Conservation (phyloP, 2,888 invertebrate genomes). For the Lepidonotus clava region DNA sequence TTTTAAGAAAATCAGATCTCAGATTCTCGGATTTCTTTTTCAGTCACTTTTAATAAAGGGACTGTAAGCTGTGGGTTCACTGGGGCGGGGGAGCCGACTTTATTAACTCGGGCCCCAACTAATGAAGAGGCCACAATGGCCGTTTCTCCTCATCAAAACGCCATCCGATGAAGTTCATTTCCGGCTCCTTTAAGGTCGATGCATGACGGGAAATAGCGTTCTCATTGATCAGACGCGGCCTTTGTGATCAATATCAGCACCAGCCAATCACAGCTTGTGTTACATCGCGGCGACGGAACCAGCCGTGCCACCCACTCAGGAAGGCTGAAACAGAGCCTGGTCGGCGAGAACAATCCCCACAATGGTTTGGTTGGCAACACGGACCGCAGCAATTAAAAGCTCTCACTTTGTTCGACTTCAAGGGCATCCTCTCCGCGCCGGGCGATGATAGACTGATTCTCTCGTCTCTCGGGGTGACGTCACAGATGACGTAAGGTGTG, state of each 20-base stretch:
- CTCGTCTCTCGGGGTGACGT: neutral
- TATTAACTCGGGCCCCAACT: no score
- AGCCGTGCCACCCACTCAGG: neutral
- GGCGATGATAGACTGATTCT: conserved; percentile 28
- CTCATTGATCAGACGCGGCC: conserved; percentile 11
- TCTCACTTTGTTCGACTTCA: neutral
- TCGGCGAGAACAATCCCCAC: neutral
- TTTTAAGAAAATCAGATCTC: neutral
- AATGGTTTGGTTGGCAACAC: neutral
- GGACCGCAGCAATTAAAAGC: neutral
- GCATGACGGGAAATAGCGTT: conserved; percentile 40
- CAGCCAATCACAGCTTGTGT: conserved; percentile 39
- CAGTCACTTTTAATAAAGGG: conserved; percentile 12
- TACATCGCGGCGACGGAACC: conserved; percentile 8
- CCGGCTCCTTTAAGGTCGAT: conserved; percentile 24
- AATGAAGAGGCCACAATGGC: conserved; percentile 6
- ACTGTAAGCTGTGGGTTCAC: neutral
- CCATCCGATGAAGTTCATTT: conserved; percentile 48
- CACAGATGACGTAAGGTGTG: neutral
- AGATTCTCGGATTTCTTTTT: neutral
- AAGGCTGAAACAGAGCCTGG: neutral
- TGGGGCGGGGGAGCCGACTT: neutral
- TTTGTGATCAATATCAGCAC: conserved; percentile 33
- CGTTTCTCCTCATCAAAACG: neutral
- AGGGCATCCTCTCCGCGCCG: neutral